Evolutionary conservation across 2,797 vertebrate species (phyloP).

Genomic region (Siniperca scherzeri): DNA sequence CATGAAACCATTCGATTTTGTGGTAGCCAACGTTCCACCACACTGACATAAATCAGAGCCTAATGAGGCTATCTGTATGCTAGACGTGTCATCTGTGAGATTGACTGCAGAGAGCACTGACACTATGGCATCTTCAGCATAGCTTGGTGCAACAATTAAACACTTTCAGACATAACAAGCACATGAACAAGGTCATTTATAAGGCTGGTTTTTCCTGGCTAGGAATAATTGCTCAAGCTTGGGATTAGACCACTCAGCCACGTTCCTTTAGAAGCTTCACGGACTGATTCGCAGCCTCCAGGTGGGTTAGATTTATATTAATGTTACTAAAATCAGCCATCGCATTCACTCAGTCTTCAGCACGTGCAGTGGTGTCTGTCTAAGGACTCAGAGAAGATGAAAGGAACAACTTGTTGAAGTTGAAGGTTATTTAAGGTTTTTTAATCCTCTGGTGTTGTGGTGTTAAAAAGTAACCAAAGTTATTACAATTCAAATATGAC

Average conservation of each 20-base stretch:
- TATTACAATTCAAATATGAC: constrained; percentile 5
- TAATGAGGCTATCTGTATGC: constrained; percentile 76
- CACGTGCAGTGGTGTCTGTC: constrained; percentile 25
- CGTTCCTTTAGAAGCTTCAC: constrained; percentile 34
- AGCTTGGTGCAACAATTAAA: constrained; percentile 37
- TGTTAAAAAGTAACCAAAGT: too few species aligned
- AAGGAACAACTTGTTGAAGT: constrained; percentile 23
- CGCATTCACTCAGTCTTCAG: constrained; percentile 41
- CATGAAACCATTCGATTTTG: constrained; percentile 37
- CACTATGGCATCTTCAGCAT: constrained; percentile 13
- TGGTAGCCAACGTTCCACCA: constrained; percentile 9
- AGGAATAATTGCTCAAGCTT: constrained; percentile 46
- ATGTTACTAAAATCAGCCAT: constrained; percentile 55
- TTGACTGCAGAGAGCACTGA: constrained; percentile 34
- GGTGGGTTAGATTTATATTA: constrained; percentile 63
- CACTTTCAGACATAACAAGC: constrained; percentile 31
- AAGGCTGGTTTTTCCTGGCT: constrained; percentile 8
- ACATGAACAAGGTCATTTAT: constrained; percentile 41
- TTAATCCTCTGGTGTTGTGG: neutral
- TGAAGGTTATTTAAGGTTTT: constrained; percentile 8
- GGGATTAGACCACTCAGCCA: constrained; percentile 61
- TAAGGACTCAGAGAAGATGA: constrained; percentile 16
- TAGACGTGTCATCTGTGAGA: constrained; percentile 50
- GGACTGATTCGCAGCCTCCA: constrained; percentile 57
- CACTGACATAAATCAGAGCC: constrained; percentile 65